These are phyloP conservation scores for Drosophila carrolli DNA, from an alignment of 1,140 invertebrate genomes.

Conservation along the genomic window DNA sequence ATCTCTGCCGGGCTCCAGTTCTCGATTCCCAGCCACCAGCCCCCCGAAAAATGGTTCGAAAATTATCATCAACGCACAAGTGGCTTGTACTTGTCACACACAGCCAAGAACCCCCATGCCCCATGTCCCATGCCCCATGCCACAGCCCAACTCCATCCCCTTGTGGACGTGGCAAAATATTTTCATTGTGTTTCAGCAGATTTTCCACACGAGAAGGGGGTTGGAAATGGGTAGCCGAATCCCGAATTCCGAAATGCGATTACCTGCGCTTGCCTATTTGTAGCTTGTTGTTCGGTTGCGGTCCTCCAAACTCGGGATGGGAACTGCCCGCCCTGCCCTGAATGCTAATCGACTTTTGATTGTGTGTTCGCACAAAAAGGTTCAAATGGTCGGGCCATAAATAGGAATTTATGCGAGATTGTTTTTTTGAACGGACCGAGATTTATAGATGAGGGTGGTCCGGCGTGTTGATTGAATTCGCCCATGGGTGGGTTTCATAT, in stretches of 20 bases:
- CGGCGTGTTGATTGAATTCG: slow-evolving; percentile 71
- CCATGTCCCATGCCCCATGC: not conserved
- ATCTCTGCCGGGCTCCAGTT: slow-evolving; percentile 50
- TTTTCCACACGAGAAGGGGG: slow-evolving; percentile 69
- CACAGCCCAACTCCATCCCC: not conserved
- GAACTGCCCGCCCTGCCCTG: slow-evolving; percentile 36
- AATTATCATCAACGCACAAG: slow-evolving; percentile 82
- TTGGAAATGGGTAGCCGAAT: slow-evolving; percentile 68
- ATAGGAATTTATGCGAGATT: slow-evolving; percentile 71
- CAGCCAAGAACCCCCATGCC: not conserved
- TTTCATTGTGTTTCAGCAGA: slow-evolving; percentile 83
- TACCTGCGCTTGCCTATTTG: slow-evolving; percentile 82
- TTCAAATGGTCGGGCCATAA: slow-evolving; percentile 71
- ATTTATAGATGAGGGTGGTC: slow-evolving; percentile 52
- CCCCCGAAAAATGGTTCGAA: slow-evolving; percentile 62
- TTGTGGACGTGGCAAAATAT: slow-evolving; percentile 70
- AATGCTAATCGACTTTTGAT: slow-evolving; percentile 82
- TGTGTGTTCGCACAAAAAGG: slow-evolving; percentile 73
- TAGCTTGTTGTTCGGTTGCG: slow-evolving; percentile 50
- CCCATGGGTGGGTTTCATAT: slow-evolving; percentile 6
- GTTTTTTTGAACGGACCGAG: slow-evolving; percentile 30
- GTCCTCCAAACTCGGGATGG: slow-evolving; percentile 21
- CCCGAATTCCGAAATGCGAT: slow-evolving; percentile 68
- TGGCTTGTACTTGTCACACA: slow-evolving; percentile 79
- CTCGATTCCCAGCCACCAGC: slow-evolving; percentile 9